Conservation (phyloP, 2,888 invertebrate species). For the Meiosimyza platycephala region DNA sequence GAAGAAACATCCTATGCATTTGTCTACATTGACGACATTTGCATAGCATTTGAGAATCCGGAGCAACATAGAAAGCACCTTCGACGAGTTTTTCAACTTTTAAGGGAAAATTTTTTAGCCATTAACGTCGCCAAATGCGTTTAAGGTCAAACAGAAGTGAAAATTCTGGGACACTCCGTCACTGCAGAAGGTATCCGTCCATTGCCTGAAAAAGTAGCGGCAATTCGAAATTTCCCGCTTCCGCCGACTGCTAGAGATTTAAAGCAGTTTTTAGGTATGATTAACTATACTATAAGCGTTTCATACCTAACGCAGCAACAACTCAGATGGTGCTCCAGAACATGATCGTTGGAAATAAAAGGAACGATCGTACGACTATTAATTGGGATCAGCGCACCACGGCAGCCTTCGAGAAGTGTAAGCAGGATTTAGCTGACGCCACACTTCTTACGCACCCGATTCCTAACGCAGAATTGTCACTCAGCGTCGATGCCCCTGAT, state of each 20-base stretch:
- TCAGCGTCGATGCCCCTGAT: not conserved
- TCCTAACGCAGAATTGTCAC: not conserved
- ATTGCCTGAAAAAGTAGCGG: slow-evolving; percentile 38
- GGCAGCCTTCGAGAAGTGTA: not conserved
- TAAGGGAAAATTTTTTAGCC: not conserved
- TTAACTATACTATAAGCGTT: slow-evolving; percentile 43
- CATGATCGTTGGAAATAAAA: not conserved
- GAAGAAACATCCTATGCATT: not conserved
- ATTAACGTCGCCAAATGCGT: slow-evolving; percentile 12
- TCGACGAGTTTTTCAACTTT: not conserved
- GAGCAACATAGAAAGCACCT: slow-evolving; percentile 3
- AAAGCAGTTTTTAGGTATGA: slow-evolving; percentile 46
- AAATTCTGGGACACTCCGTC: slow-evolving; percentile 24
- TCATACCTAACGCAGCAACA: slow-evolving; percentile 34
- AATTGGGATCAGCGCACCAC: not conserved
- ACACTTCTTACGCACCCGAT: not conserved
- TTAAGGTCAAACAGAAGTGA: slow-evolving; percentile 3
- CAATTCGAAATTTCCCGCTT: slow-evolving; percentile 37
- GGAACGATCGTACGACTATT: not conserved
- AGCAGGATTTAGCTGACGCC: not conserved
- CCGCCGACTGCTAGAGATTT: slow-evolving; percentile 42
- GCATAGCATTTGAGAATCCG: not conserved
- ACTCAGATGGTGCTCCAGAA: not conserved
- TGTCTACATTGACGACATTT: slow-evolving; percentile 8
- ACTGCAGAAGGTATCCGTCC: slow-evolving; percentile 35